Percentiles rank a stretch among this genome's conserved stretches.
Evolutionary conservation across 1,140 invertebrate species (phyloP).

Genomic region (Calycopis cecrops): DNA sequence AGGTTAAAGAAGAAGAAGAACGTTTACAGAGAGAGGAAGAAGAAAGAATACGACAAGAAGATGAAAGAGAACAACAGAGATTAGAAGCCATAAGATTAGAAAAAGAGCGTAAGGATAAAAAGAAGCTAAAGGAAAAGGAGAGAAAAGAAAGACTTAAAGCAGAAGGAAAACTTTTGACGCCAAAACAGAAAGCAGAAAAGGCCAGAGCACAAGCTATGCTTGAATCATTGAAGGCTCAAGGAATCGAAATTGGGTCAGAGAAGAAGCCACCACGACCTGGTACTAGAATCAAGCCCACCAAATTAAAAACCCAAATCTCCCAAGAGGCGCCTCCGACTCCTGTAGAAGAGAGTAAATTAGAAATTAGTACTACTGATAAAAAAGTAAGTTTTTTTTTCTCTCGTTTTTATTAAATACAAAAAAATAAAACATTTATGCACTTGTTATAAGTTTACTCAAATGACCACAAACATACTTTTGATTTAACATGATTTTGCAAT

Average conservation of each 20-base stretch:
- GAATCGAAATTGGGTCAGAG: constrained; percentile 79
- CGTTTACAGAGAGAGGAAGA: constrained; percentile 85
- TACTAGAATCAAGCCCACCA: constrained; percentile 84
- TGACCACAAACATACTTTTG: too few relatives aligned
- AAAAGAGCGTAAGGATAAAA: constrained; percentile 91
- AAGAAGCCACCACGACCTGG: constrained; percentile 82
- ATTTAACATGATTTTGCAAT: too few relatives aligned
- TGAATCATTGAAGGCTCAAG: constrained; percentile 90
- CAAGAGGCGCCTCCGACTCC: constrained; percentile 69
- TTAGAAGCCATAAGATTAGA: constrained; percentile 87
- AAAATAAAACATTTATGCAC: too few relatives aligned
- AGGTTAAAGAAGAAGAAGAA: constrained; percentile 94
- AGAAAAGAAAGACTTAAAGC: constrained; percentile 93
- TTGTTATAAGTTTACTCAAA: too few relatives aligned
- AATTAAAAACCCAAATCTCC: constrained; percentile 78
- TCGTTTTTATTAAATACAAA: too few relatives aligned
- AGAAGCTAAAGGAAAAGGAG: constrained; percentile 97
- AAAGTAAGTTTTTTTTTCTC: constrained; percentile 49
- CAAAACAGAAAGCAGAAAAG: constrained; percentile 93
- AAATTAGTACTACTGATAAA: constrained; percentile 77
- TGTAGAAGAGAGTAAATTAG: constrained; percentile 71
- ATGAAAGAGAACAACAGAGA: constrained; percentile 83
- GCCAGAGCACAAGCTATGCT: constrained; percentile 91
- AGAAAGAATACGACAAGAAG: constrained; percentile 83
- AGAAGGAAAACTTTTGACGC: constrained; percentile 94